phyloP scores from a whole-genome alignment of 92 coral and sea anemone genomes.

The Muricea muricata region DNA sequence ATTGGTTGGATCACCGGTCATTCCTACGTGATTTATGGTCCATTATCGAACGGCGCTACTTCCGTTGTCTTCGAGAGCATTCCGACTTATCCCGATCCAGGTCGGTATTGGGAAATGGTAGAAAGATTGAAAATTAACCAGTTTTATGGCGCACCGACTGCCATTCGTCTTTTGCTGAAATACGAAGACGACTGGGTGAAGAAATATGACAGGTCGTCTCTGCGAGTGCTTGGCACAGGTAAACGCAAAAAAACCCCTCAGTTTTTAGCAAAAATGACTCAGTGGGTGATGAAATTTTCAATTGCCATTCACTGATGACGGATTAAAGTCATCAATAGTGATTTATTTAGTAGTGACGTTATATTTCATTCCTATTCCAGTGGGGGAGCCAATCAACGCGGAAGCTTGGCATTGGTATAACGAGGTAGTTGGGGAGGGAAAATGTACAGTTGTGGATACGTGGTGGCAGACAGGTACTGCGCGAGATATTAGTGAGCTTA shows the following conservation, averaged over 20 bases:
- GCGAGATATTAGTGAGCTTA: too few species aligned
- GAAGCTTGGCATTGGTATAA: constrained; percentile 99
- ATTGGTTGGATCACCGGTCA: constrained; percentile 99
- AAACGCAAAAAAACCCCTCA: too few species aligned
- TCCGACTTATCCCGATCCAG: constrained; percentile 99
- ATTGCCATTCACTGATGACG: too few species aligned
- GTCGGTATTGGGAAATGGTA: constrained; percentile 98
- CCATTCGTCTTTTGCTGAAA: constrained; percentile 80
- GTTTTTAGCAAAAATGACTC: too few species aligned
- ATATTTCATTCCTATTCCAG: constrained; percentile 55
- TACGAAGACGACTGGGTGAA: constrained; percentile 84
- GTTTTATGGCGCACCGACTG: constrained; percentile 96
- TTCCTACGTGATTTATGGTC: constrained; percentile 95
- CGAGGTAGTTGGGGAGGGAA: constrained; percentile 88
- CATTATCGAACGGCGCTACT: constrained; percentile 94
- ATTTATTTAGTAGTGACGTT: too few species aligned
- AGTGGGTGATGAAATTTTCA: too few species aligned
- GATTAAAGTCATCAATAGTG: too few species aligned
- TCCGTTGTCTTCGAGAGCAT: constrained; percentile 92
- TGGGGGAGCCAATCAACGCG: constrained; percentile 97
- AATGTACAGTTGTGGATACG: constrained; percentile 95
- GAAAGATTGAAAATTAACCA: constrained; percentile 84
- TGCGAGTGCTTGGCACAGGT: constrained; percentile 94
- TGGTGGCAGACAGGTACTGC: constrained; percentile 98
- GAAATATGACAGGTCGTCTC: constrained; percentile 92